phyloP scores from a whole-genome alignment of 2,888 invertebrate species.

The Phasia obesa region DNA sequence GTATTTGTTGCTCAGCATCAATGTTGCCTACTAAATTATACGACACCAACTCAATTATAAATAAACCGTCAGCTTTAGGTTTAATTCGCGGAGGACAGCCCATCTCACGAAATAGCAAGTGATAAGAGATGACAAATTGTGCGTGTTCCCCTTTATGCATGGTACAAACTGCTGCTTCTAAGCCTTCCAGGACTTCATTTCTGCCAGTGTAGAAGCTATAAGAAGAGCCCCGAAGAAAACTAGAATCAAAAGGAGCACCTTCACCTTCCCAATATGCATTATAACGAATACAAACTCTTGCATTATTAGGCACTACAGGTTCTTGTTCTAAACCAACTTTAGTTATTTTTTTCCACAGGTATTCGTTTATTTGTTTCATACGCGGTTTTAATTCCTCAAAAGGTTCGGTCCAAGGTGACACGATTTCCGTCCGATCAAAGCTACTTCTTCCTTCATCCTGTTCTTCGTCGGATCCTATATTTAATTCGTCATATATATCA shows the following conservation, averaged over 20 bases:
- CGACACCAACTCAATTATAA: conserved; percentile 88
- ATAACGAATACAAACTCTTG: conserved; percentile 79
- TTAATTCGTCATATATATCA: conserved; percentile 75
- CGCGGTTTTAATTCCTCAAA: conserved; percentile 77
- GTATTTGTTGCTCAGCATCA: conserved; percentile 80
- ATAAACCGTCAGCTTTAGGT: conserved; percentile 87
- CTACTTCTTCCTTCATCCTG: conserved; percentile 69
- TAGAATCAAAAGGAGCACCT: conserved; percentile 80
- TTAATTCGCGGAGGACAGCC: conserved; percentile 92
- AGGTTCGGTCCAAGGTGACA: conserved; percentile 80
- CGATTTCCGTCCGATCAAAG: conserved; percentile 67
- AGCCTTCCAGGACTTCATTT: conserved; percentile 84
- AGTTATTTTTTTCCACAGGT: conserved; percentile 77
- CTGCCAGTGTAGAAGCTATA: conserved; percentile 77
- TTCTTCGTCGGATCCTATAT: conserved; percentile 74
- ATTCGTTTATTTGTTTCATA: conserved; percentile 76
- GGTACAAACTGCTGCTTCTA: conserved; percentile 87
- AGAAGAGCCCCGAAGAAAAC: conserved; percentile 78
- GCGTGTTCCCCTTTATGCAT: conserved; percentile 92
- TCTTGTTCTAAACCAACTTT: conserved; percentile 73
- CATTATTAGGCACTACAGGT: conserved; percentile 76
- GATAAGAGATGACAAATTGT: conserved; percentile 88
- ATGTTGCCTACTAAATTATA: conserved; percentile 82
- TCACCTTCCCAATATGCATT: conserved; percentile 81
- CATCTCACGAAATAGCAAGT: conserved; percentile 88